Conservation (phyloP, 2,113 vertebrate species). For the Psettodes erumei region DNA sequence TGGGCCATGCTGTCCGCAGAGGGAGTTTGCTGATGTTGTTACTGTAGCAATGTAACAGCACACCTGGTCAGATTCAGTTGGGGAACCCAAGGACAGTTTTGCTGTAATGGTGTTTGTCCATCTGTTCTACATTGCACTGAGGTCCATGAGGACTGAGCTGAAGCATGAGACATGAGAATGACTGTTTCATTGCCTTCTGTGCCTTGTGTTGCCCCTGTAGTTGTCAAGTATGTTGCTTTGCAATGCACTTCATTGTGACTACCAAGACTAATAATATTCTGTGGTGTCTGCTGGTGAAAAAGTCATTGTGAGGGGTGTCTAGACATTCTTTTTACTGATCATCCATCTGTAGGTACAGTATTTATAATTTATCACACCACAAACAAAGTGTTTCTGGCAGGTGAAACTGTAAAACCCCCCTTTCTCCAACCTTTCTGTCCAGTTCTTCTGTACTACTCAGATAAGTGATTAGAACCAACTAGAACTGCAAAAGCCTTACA, state of each 20-base stretch:
- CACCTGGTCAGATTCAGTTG: too few species aligned
- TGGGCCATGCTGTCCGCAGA: too few species aligned
- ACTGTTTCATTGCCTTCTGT: too few species aligned
- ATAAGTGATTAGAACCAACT: conserved; percentile 41
- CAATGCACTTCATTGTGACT: too few species aligned
- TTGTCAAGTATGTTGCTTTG: too few species aligned
- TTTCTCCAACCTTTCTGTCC: not conserved
- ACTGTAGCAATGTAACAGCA: not conserved
- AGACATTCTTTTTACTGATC: not conserved
- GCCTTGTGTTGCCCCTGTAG: too few species aligned
- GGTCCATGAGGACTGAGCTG: not conserved
- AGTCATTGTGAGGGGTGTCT: too few species aligned
- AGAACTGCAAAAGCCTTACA: conserved; percentile 51
- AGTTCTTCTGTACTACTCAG: conserved; percentile 3
- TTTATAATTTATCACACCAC: not conserved
- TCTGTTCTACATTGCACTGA: not conserved
- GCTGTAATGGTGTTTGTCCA: not conserved
- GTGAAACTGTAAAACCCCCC: not conserved
- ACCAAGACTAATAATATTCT: not conserved
- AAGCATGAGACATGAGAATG: too few species aligned
- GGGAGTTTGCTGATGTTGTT: not conserved
- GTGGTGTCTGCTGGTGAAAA: not conserved
- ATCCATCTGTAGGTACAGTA: not conserved
- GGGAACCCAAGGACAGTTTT: not conserved
- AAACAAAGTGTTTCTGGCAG: not conserved